Evolutionary conservation across 2,888 invertebrate genomes (phyloP), one percentile per base, ranked within the genome.

Genomic region (Tenthredo amoena): DNA sequence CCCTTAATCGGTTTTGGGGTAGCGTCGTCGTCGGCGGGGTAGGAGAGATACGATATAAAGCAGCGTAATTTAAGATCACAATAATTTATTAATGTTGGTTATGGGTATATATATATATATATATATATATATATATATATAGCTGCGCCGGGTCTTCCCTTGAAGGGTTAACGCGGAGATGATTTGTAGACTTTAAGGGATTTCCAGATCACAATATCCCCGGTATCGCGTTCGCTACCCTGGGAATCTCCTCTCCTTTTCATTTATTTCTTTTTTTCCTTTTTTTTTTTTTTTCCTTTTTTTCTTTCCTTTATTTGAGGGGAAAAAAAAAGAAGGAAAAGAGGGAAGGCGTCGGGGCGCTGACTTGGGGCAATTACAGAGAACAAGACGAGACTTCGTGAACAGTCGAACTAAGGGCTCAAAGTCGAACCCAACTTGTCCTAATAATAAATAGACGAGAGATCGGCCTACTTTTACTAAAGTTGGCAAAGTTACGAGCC

Each of bases 401-500:
- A 76, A 76, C 76, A 47, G 6, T 47, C 47, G 26, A 34, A 40
- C 40, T 18, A 34, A 58, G 58, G 47, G 50, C 26, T 21, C 77
- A 15, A 47, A 18, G 31, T 18, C 31, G 55, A 58, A 34, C n/a
- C 40, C 18, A 82, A 62, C 21, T 58, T 62, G 47, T 68, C 47
- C 68, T 40, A 34, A 83, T 83, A 71, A 83, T 43, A 83, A 71
- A 83, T 68, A 68, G 83, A 83, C 68, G 83, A 81, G 10, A 81
- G 47, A 71, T 83, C 83, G 83, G 68, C 83, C 68, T 65, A 68
- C 68, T 65, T 83, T 68, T 50, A 9, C 83, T 26, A 71, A 65
- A 83, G 68, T 83, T 83, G 43, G 47, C 37, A 81, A 81, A 81
- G 81, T 81, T 81, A 81, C 81, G 81, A 81, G 58, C 81, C 58